Conservation (phyloP, 2,113 vertebrate genomes). For the Atrichornis clamosus region DNA sequence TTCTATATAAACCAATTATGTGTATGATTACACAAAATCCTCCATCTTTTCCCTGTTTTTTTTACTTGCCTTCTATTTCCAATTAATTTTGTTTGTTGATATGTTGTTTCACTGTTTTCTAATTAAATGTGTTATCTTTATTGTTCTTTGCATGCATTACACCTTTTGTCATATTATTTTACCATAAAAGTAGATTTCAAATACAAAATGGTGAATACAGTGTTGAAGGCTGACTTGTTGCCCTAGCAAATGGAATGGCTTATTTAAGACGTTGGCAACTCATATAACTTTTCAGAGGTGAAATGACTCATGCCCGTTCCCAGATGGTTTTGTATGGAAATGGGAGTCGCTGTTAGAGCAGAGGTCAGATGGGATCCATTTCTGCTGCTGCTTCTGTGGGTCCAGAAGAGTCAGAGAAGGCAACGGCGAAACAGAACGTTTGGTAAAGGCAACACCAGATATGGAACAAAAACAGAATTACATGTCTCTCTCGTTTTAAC, state of each 20-base stretch:
- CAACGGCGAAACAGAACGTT: fast-evolving
- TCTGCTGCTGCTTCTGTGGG: neutral
- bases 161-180: neutral
- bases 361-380: fast-evolving
- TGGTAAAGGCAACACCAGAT: neutral
- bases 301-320: neutral
- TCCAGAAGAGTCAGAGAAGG: neutral
- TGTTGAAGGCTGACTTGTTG: neutral
- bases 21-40: neutral
- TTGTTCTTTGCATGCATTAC: neutral
- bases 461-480: neutral
- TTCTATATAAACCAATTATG: neutral
- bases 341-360: neutral
- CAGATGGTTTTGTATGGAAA: fast-evolving
- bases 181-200: neutral
- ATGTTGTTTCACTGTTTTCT: neutral
- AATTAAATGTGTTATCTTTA: neutral
- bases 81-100: neutral
- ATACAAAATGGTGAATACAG: neutral
- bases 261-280: neutral
- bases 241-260: neutral
- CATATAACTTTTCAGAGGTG: neutral
- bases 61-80: neutral
- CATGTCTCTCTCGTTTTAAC: neutral
- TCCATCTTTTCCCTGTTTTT: neutral